These are phyloP conservation scores for Chironomus striatipennis DNA, from an alignment of 1,140 invertebrate species.

Conservation along the genomic window DNA sequence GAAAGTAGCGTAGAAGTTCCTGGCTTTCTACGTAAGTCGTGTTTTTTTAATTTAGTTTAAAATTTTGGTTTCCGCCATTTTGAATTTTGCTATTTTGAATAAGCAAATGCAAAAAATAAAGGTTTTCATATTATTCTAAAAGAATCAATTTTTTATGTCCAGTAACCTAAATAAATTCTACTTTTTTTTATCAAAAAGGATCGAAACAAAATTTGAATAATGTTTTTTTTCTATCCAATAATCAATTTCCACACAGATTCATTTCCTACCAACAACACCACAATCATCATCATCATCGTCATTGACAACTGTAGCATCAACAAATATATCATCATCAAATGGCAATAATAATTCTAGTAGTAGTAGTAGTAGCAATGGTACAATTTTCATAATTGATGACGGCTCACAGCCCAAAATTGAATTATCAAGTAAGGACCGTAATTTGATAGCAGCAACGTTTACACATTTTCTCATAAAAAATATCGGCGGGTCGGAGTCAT, in stretches of 20 bases:
- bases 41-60: no score
- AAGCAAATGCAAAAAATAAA: no score
- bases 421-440: constrained; percentile 71
- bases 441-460: constrained; percentile 87
- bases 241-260: constrained; percentile 35
- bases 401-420: constrained; percentile 80
- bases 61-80: no score
- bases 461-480: constrained; percentile 89
- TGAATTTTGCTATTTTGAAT: no score
- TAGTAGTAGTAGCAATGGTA: constrained; percentile 34
- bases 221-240: no score
- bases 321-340: constrained; percentile 28
- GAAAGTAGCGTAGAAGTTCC: no score
- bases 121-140: no score
- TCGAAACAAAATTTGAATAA: background rate
- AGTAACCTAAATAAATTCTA: background rate
- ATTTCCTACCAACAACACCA: constrained; percentile 49
- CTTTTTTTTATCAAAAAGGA: background rate
- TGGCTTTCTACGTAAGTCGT: no score
- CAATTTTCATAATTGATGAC: constrained; percentile 71
- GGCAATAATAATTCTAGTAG: constrained; percentile 41
- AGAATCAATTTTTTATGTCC: no score
- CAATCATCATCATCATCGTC: constrained; percentile 39
- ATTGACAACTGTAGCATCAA: background rate
- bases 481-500: constrained; percentile 90